phyloP scores from a whole-genome alignment of 2,888 invertebrate genomes.

The Eupithecia centaureata region DNA sequence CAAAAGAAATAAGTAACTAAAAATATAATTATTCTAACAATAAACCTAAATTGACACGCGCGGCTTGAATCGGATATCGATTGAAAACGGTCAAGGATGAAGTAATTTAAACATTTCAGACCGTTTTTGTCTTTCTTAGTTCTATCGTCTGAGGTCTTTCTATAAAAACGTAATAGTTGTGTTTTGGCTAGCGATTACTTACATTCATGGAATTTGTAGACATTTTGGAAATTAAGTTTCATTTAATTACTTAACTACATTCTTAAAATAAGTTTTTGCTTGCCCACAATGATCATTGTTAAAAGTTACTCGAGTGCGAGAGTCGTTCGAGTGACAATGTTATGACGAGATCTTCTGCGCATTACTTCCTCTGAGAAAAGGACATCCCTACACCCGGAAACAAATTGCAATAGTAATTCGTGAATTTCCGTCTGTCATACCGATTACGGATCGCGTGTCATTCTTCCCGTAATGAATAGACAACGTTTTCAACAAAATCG shows the following conservation, averaged over 20 bases:
- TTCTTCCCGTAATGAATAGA: constrained; percentile 69
- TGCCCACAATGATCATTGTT: neutral
- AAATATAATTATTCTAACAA: constrained; percentile 26
- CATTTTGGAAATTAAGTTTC: neutral
- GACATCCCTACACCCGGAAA: constrained; percentile 26
- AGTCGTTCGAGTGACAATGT: constrained; percentile 6
- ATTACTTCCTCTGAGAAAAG: neutral
- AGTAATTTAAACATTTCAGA: constrained; percentile 40
- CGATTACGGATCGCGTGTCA: constrained; percentile 54
- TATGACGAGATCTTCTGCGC: constrained; percentile 4
- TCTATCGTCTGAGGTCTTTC: too few relatives aligned
- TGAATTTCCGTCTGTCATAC: constrained; percentile 47
- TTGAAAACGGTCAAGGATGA: constrained; percentile 50
- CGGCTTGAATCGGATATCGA: constrained; percentile 37
- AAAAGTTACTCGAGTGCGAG: neutral
- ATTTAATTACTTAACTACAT: neutral
- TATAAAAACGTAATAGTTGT: constrained; percentile 4
- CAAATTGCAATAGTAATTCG: constrained; percentile 29
- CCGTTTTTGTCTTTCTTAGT: constrained; percentile 33
- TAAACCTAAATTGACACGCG: constrained; percentile 35
- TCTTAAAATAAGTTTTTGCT: neutral
- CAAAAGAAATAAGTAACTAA: constrained; percentile 23
- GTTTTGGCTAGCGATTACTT: neutral
- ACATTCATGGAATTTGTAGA: neutral
- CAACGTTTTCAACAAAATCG: constrained; percentile 63